Base-by-base conservation (phyloP, 2,797 vertebrate genomes). In the Pampus argenteus region DNA sequence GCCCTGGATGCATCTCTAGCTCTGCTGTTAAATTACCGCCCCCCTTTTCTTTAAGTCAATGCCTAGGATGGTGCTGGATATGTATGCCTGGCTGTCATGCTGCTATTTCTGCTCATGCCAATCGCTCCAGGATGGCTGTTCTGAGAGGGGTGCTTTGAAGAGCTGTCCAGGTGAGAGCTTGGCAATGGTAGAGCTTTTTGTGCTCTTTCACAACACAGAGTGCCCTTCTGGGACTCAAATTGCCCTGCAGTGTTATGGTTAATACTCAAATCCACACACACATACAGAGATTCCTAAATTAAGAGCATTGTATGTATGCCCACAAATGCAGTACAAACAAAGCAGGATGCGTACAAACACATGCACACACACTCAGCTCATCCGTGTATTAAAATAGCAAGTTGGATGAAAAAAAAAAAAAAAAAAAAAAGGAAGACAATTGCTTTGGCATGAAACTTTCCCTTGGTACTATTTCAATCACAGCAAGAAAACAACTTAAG, bases 111-210 rank as follows among this genome's bases (percentile, higher is more conserved):
- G 82, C 84, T 67, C 45, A 28, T 85, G 82, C 86, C 84, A 84
- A 86, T 81, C 79, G 71, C 86, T 89, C 71, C 64, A 78, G 89
- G 87, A 84, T 48, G 74, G 80, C 71, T 77, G 72, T 67, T 83
- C 76, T 76, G 72, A 87, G 76, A 79, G 75, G 60, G 74, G 29
- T 4, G 61, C 88, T 91, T 90, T 90, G 85, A 92, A 88, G 84
- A 89, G 74, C 78, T 74, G 82, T 86, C 90, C 91, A 92, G 87
- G 90, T 91, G 85, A 90, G 74, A 85, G 83, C 81, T 85, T 87
- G 82, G 85, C 83, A 76, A 81, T 79, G 82, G 73, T 59, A 76
- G 56, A 82, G 87, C 72, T 83, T 79, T 78, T 85, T 85, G 76
- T 82, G 69, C 82, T 86, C 78, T 86, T 88, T 76, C 66, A 73